A percentile compares a stretch with the other conserved stretches of the same genome.
Evolutionary conservation across 2,113 vertebrate genomes (phyloP).

Genomic region (Brachionichthys hirsutus): DNA sequence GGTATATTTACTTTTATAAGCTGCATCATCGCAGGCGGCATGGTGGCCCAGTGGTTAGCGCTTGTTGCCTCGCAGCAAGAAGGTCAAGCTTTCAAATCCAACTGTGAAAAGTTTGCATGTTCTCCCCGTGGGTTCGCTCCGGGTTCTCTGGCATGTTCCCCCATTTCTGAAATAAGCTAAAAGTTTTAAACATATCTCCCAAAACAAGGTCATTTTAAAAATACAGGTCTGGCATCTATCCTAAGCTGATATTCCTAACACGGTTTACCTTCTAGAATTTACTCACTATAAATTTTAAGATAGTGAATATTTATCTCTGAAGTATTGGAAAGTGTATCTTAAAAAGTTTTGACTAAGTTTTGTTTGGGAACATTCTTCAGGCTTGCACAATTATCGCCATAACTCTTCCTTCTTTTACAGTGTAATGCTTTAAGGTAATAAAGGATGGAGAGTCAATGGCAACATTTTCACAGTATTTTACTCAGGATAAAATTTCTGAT

Average conservation of each 20-base stretch:
- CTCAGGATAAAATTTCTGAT: constrained; percentile 68
- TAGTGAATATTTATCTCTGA: constrained; percentile 26
- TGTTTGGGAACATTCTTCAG: constrained; percentile 34
- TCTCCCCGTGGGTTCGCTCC: too few species aligned
- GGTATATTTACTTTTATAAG: too few species aligned
- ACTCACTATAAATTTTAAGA: not conserved
- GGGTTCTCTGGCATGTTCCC: too few species aligned
- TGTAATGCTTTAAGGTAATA: constrained; percentile 50
- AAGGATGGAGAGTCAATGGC: constrained; percentile 28
- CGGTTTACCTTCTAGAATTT: not conserved
- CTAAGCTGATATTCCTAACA: not conserved
- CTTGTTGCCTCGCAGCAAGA: too few species aligned
- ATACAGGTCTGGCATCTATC: not conserved
- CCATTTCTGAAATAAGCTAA: too few species aligned
- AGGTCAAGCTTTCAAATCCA: too few species aligned
- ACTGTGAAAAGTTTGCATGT: too few species aligned
- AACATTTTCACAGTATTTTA: constrained; percentile 62
- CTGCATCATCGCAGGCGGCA: too few species aligned
- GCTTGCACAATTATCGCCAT: constrained; percentile 39
- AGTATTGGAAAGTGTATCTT: constrained; percentile 21
- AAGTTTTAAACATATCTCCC: too few species aligned
- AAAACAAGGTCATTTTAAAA: too few species aligned
- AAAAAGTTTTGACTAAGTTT: constrained; percentile 19
- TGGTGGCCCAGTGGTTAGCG: too few species aligned
- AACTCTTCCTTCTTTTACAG: constrained; percentile 47